phyloP scores from a whole-genome alignment of 2,888 invertebrate species.

The Lasioglossum vierecki region DNA sequence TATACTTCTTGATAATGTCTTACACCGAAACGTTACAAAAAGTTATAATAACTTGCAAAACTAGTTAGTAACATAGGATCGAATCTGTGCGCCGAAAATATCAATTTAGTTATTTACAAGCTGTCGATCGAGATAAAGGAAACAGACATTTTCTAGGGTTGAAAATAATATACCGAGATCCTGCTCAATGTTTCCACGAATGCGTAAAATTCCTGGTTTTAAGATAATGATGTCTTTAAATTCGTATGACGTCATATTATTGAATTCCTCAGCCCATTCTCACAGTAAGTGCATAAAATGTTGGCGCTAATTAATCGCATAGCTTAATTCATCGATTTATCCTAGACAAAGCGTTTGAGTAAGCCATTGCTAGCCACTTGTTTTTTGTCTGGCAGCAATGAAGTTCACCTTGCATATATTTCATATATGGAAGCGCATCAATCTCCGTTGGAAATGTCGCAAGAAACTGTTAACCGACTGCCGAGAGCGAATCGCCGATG shows the following conservation, averaged over 20 bases:
- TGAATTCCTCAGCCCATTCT: not conserved
- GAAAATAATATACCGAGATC: not conserved
- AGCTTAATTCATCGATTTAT: not conserved
- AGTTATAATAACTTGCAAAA: no score
- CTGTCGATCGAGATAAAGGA: no score
- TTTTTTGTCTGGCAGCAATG: not conserved
- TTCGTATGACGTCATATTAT: no score
- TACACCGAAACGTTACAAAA: no score
- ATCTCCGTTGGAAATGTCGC: not conserved
- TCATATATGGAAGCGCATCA: not conserved
- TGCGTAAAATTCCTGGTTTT: no score
- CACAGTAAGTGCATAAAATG: not conserved
- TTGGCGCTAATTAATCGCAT: not conserved
- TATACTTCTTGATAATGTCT: no score
- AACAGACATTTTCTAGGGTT: not conserved
- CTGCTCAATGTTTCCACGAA: no score
- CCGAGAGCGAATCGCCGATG: not conserved
- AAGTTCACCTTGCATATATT: constrained; percentile 7
- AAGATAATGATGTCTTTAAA: no score
- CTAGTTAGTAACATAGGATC: no score
- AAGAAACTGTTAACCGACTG: constrained; percentile 5
- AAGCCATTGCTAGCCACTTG: not conserved
- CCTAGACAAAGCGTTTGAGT: not conserved
- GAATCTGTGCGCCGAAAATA: no score
- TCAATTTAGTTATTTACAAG: no score